Evolutionary conservation across 2,113 vertebrate species (phyloP), one percentile per base, ranked within the genome.

Genomic region (Thomomys bottae): DNA sequence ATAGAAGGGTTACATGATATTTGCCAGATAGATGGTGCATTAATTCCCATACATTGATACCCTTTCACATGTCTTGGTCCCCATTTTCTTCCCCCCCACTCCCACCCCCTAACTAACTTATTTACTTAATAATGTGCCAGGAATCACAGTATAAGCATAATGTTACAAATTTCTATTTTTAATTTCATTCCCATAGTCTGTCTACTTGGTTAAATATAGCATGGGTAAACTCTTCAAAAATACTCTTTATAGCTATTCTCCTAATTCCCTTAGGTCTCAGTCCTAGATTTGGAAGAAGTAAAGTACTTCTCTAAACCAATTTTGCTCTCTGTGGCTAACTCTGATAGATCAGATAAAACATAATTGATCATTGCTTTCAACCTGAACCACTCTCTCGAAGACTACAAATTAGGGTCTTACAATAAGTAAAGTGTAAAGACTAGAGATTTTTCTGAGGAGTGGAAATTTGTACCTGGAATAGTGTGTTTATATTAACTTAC

Each of bases 261-360:
- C 57, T 40, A 40, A 26, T 80, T 88, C 88, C 30, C 0, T 92
- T 93, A 79, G 10, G 30, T 87, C n/a, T 91, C 67, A 80, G 28
- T 2, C 49, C 9, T 8, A 84, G 9, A 90, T 71, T 80, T 40
- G 14, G 42, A 86, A 76, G n/a, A 86, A 45, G 82, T 75, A 78
- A 71, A 82, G 20, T 75, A 79, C 17, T 88, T 68, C 30, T 84
- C 64, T 32, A 85, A 71, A 73, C 8, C 30, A 57, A 88, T 2
- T 67, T 85, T 36, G 8, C 11, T 80, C 42, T 94, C 38, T 93
- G 30, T 67, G 79, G 6, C 80, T 49, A 87, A 72, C 8, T 83
- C 49, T 77, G 80, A 45, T 30, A 20, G 34, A 42, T 83, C 81
- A 86, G 54, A 40, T 24, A 75, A 34, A n/a, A 86, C n/a, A 83